Base-by-base conservation (phyloP, 2,797 vertebrate species). In the Sorex maritimensis region DNA sequence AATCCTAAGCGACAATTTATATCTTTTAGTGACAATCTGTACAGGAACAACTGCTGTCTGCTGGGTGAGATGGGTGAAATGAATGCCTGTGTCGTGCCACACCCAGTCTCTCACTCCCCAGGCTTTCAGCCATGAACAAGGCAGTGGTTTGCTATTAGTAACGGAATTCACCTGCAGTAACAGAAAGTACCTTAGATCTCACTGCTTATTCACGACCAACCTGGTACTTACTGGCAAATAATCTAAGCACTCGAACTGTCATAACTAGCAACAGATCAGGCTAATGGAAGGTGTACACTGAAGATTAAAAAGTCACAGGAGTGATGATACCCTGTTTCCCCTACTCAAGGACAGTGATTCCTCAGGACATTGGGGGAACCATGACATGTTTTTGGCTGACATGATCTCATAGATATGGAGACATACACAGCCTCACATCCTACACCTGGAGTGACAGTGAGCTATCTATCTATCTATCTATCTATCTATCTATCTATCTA, bases 241-340 rank as follows among this genome's bases (percentile, higher is more conserved):
- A 95, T 94, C 91, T 87, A 91, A 94, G 81, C 75, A 87, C 90
- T 90, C 95, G 94, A 96, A 93, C 17, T 86, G 72, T 49, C 85
- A 94, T 93, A 93, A 93, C 68, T 67, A 0, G 46, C 79, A 92
- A 87, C 79, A 95, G 89, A 92, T 55, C 89, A 91, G 91, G 89
- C 58, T 78, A 80, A 81, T 28, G 93, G 85, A 83, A 95, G 95
- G 80, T 95, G 72, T 72, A 74, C 52, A 65, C 5, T 65, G 34
- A 58, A 81, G 81, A 86, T 23, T 52, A 83, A 80, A 94, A 94
- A 94, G 81, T 8, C 81, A 85, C 7, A 87, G 79, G 65, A 94
- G 80, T 69, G 81, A 87, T 30, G 89, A 68, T 55, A 28, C 1
- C 5, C 19, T 17, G 55, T 72, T 55, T 87, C 41, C 93, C 17